Evolutionary conservation across 2,888 invertebrate genomes (phyloP).

Genomic region (Octodonta nipae): DNA sequence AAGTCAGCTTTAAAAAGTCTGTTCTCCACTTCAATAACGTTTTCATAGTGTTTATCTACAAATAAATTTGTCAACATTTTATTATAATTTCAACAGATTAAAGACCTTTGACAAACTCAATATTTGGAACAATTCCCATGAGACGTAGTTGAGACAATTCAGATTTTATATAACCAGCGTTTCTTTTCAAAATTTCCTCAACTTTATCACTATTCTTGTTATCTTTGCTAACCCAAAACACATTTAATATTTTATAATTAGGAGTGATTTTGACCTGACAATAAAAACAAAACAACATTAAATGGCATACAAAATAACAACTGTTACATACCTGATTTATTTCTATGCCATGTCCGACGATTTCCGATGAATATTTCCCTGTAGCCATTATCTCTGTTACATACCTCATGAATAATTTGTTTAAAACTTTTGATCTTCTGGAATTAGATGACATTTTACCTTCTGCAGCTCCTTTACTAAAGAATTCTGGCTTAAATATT

Average conservation of each 20-base stretch:
- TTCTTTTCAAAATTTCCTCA: slow-evolving; percentile 41
- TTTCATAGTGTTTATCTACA: slow-evolving; percentile 45
- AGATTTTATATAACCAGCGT: slow-evolving; percentile 50
- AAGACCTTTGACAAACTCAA: slow-evolving; percentile 56
- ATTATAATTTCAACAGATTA: not conserved
- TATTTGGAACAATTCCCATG: slow-evolving; percentile 62
- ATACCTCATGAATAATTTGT: slow-evolving; percentile 69
- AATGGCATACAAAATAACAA: not conserved
- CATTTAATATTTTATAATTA: slow-evolving; percentile 53
- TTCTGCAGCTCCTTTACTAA: slow-evolving; percentile 34
- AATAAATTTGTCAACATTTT: slow-evolving; percentile 5
- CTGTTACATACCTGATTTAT: slow-evolving; percentile 46
- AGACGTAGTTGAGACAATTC: slow-evolving; percentile 58
- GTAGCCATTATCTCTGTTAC: slow-evolving; percentile 68
- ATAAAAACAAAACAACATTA: slow-evolving; percentile 1
- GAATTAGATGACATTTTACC: slow-evolving; percentile 42
- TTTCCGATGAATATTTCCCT: slow-evolving; percentile 46
- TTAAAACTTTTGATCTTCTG: slow-evolving; percentile 53
- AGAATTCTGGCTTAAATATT: no score
- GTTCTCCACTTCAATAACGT: slow-evolving; percentile 45
- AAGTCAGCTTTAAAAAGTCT: slow-evolving; percentile 50
- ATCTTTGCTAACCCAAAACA: slow-evolving; percentile 54
- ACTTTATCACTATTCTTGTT: slow-evolving; percentile 41
- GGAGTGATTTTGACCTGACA: slow-evolving; percentile 48
- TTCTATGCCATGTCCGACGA: slow-evolving; percentile 56